A percentile compares a stretch with the other conserved stretches of the same genome.
Conservation (phyloP, 2,888 invertebrate genomes). For the Cetonia aurata region DNA sequence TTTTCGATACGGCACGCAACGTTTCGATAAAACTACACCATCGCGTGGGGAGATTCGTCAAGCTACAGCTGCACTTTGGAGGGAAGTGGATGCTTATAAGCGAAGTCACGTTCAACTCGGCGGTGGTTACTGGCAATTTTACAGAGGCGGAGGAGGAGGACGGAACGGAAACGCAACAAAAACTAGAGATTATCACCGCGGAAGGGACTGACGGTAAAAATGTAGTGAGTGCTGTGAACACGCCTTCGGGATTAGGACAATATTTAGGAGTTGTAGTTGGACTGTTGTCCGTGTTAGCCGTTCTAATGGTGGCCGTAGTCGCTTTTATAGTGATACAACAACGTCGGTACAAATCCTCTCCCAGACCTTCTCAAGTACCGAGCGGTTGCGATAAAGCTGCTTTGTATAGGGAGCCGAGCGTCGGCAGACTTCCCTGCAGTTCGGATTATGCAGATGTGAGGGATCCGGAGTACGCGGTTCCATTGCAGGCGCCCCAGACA, state of each 20-base stretch:
- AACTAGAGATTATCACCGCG: conserved; percentile 57
- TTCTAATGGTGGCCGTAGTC: conserved; percentile 63
- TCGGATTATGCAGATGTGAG: conserved; percentile 67
- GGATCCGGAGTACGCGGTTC: conserved; percentile 76
- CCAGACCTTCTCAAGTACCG: conserved; percentile 60
- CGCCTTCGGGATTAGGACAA: conserved; percentile 61
- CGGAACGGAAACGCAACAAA: conserved; percentile 54
- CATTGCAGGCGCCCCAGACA: conserved; percentile 69
- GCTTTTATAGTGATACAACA: conserved; percentile 63
- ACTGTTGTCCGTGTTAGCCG: conserved; percentile 61
- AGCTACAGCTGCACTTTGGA: conserved; percentile 82
- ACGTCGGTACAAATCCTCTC: conserved; percentile 61
- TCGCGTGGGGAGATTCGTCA: conserved; percentile 84
- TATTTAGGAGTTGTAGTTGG: conserved; percentile 65
- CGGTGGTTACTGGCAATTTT: conserved; percentile 62
- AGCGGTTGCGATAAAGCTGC: conserved; percentile 64
- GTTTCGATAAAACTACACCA: conserved; percentile 86
- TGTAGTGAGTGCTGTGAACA: conserved; percentile 62
- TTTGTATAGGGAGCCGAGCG: conserved; percentile 63
- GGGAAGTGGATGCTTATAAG: conserved; percentile 91
- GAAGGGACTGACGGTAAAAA: conserved; percentile 58
- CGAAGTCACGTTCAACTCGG: conserved; percentile 88
- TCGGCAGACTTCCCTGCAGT: conserved; percentile 58
- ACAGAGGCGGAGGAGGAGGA: conserved; percentile 63
- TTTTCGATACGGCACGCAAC: conserved; percentile 85